Evolutionary conservation across 2,113 vertebrate genomes (phyloP), one percentile per base, ranked within the genome.

Genomic region (Microtus montanus): DNA sequence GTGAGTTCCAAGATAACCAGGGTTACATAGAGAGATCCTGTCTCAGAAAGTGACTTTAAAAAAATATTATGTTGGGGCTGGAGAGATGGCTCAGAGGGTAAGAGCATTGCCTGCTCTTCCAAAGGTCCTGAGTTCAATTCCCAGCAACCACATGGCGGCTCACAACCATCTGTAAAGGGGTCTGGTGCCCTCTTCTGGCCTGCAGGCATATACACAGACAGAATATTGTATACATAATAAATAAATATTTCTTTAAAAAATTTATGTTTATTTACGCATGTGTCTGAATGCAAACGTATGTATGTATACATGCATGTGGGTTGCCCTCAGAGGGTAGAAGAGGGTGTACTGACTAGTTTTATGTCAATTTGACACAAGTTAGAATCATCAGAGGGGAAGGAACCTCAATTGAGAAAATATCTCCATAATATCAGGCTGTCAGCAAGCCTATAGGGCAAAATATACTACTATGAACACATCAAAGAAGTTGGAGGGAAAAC

Each of bases 401-500:
- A n/a, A 20, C 33, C 49, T 52, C 78, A 80, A 80, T 7, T 80
- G 49, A 80, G 33, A 80, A 80, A 58, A 80, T 80, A 20, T 22
- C 22, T 38, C 35, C 79, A 38, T 38, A 82, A 38, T 35, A 58
- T 58, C 10, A 5, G 78, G 33, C 77, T 54, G 15, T 54, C 20
- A 33, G 49, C 17, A 58, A n/a, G 11, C 19, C 22, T 82, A 35
- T 58, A 58, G 78, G 78, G 20, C 68, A 91, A 83, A 71, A 79
- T 90, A 82, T 49, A 80, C 38, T 88, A 92, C 8, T 4, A 90
- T 44, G 30, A 96, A 54, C 15, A 92, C 52, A 28, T 83, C 41
- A 92, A 90, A 79, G 79, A 75, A 66, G n/a, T 20, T 58, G 58
- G 87, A 22, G 54, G 54, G 52, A 22, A 58, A 13, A 61, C 11